Evolutionary conservation across 2,888 invertebrate genomes (phyloP).

Genomic region (Falcaria lacertinaria): DNA sequence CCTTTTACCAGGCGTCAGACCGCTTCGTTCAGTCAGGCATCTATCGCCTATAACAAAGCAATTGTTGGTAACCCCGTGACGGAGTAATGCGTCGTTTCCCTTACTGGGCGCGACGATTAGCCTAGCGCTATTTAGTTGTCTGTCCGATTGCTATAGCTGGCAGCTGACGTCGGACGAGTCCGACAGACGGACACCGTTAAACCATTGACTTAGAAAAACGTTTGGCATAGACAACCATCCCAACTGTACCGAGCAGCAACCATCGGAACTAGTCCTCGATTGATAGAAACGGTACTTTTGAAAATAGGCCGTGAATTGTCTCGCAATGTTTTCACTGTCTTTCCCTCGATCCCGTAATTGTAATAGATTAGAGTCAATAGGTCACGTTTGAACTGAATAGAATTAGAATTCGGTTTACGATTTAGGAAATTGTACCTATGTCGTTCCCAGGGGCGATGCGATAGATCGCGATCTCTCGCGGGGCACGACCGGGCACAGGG

Average conservation of each 20-base stretch:
- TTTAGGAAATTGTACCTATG: constrained; percentile 17
- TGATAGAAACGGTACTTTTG: constrained; percentile 38
- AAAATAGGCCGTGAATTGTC: constrained; percentile 40
- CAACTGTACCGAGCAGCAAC: constrained; percentile 43
- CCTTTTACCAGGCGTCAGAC: constrained; percentile 37
- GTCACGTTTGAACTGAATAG: constrained; percentile 26
- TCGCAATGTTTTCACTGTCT: constrained; percentile 36
- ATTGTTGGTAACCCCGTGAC: constrained; percentile 70
- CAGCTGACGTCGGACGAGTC: constrained; percentile 73
- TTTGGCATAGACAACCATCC: constrained; percentile 58
- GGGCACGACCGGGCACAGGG: constrained; percentile 60
- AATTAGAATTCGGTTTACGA: constrained; percentile 17
- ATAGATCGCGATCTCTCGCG: constrained; percentile 53
- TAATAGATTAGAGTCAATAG: constrained; percentile 25
- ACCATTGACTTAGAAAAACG: constrained; percentile 76
- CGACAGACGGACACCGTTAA: constrained; percentile 75
- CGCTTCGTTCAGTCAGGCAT: constrained; percentile 41
- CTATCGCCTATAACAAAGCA: constrained; percentile 67
- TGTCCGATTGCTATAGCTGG: constrained; percentile 63
- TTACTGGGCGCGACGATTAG: constrained; percentile 74
- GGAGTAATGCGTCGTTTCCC: constrained; percentile 77
- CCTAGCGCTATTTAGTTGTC: constrained; percentile 76
- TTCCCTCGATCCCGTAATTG: constrained; percentile 22
- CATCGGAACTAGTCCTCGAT: constrained; percentile 50
- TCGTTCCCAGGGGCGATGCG: constrained; percentile 57